A percentile compares a stretch with the other conserved stretches of the same genome.
Conservation (phyloP, 2,797 vertebrate genomes). For the Muscicapa striata region DNA sequence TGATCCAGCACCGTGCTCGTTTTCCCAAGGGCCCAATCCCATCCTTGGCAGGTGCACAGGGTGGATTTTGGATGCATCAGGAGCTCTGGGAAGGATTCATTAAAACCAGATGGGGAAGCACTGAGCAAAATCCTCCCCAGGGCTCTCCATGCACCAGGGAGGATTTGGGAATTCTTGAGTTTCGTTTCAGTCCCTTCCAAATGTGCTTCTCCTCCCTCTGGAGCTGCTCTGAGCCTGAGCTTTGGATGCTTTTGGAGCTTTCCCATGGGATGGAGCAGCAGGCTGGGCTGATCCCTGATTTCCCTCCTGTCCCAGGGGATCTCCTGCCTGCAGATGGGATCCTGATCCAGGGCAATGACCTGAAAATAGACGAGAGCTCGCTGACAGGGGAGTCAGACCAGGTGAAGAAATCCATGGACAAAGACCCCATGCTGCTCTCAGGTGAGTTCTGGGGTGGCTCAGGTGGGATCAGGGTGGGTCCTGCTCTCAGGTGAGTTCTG, state of each 20-base stretch:
- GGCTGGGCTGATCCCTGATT: neutral
- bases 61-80: neutral
- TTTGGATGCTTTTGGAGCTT: neutral
- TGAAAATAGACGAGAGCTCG: constrained; percentile 98
- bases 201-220: neutral
- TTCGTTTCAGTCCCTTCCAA: neutral
- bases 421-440: constrained; percentile 95
- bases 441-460: constrained; percentile 71
- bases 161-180: neutral
- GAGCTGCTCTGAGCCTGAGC: neutral
- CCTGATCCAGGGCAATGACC: constrained; percentile 95
- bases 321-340: constrained; percentile 93
- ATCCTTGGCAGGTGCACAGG: neutral
- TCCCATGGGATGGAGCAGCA: neutral
- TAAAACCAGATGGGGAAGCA: neutral
- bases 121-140: neutral
- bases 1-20: rapidly evolving
- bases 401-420: constrained; percentile 91
- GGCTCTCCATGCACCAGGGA: neutral
- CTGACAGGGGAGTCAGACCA: constrained; percentile 96
- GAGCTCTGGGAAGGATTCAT: neutral
- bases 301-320: constrained; percentile 82
- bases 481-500: too few relatives aligned
- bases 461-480: too few relatives aligned
- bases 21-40: neutral